Percentiles rank a stretch among this genome's conserved stretches.
These are phyloP conservation scores for Dynastes maya DNA, from an alignment of 2,888 invertebrate genomes.

Conservation along the genomic window DNA sequence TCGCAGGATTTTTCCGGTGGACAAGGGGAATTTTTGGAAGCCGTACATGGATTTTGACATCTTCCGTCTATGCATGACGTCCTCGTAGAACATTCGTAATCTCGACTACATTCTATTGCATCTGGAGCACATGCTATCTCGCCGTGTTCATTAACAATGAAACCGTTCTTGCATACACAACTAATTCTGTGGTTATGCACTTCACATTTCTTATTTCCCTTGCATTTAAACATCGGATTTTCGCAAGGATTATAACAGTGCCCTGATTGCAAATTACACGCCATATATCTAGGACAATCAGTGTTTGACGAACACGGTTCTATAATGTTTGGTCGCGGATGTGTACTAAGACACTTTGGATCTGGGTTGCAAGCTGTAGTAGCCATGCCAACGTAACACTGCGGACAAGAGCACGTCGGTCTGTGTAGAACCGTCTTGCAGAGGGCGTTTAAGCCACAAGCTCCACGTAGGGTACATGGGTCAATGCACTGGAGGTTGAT, in stretches of 20 bases:
- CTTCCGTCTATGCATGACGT: slow-evolving; percentile 87
- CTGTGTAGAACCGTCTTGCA: slow-evolving; percentile 89
- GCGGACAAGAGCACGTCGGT: slow-evolving; percentile 90
- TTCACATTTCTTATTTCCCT: slow-evolving; percentile 89
- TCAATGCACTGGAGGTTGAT: slow-evolving; percentile 92
- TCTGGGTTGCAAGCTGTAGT: slow-evolving; percentile 85
- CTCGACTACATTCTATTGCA: slow-evolving; percentile 82
- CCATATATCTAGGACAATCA: slow-evolving; percentile 83
- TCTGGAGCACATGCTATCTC: slow-evolving; percentile 91
- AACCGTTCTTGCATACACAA: slow-evolving; percentile 92
- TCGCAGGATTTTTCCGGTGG: slow-evolving; percentile 89
- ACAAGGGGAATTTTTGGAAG: slow-evolving; percentile 78
- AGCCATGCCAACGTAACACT: slow-evolving; percentile 90
- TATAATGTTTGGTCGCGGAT: slow-evolving; percentile 74
- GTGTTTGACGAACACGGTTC: slow-evolving; percentile 77
- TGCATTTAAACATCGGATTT: slow-evolving; percentile 80
- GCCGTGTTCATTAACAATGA: slow-evolving; percentile 89
- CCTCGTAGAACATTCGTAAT: slow-evolving; percentile 89
- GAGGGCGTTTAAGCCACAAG: slow-evolving; percentile 91
- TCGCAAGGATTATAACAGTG: slow-evolving; percentile 88
- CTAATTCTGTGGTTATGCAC: slow-evolving; percentile 88
- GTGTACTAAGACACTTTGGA: slow-evolving; percentile 81
- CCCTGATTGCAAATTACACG: slow-evolving; percentile 80
- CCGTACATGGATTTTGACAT: slow-evolving; percentile 90
- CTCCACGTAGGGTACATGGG: slow-evolving; percentile 90